Evolutionary conservation across 2,888 invertebrate genomes (phyloP), one percentile per base, ranked within the genome.

Genomic region (Aporophyla lueneburgensis): DNA sequence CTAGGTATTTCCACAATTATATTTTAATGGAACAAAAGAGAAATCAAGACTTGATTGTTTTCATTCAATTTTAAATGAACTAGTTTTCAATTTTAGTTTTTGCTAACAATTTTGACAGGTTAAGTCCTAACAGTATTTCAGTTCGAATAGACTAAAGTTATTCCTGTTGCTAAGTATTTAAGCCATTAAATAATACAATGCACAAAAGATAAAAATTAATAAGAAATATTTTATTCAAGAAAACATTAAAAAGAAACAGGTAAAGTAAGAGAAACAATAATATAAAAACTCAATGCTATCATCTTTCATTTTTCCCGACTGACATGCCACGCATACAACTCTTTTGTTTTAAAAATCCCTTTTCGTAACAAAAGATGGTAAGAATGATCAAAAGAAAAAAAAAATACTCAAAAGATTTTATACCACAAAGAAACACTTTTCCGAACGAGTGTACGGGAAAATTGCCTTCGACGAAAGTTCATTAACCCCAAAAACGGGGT

Each of bases 361-460:
- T 78, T 80, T 72, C 53, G 53, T 73, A 66, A 74, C 62, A 78
- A 81, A 71, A 81, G 78, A 84, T 62, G 56, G 63, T 70, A 12
- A 19, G 21, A 79, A 74, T 75, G 78, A 79, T 81, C 79, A 81
- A 86, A 86, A 81, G 75, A 74, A 82, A 75, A 82, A 68, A 80
- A 75, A 83, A 77, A 87, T 78, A 72, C 78, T 87, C 79, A 83
- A 84, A 86, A 87, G 82, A 84, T 85, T 87, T 87, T 87, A 77
- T 78, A 80, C 78, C 83, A 86, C 87, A 90, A 88, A 88, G 88
- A 80, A 88, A 87, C 90, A 88, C 88, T 91, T 91, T 91, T 90
- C 91, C 89, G 70, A 85, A 78, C 83, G 91, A 89, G 78, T 90
- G 89, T 92, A 89, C 90, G 76, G 77, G 86, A 88, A 89, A 88